Conservation (phyloP, 2,888 invertebrate species). For the Halictus ligatus region DNA sequence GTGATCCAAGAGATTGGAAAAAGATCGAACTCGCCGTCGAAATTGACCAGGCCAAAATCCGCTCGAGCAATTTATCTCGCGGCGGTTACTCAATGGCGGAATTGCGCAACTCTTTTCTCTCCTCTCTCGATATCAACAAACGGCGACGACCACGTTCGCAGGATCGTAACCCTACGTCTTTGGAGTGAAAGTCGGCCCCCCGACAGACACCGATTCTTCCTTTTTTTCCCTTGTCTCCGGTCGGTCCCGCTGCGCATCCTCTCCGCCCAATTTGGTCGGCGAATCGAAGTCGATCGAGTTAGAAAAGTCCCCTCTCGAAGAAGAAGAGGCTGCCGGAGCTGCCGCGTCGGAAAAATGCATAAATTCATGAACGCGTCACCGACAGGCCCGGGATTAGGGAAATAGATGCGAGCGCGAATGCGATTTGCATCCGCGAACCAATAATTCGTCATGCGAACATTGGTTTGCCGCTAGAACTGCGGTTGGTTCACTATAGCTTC, state of each 20-base stretch:
- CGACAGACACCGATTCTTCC: constrained; percentile 30
- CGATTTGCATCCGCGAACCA: constrained; percentile 28
- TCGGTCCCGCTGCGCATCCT: not conserved
- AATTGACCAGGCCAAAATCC: constrained; percentile 14
- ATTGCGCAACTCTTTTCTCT: constrained; percentile 49
- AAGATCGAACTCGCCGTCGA: not conserved
- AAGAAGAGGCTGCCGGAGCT: not conserved
- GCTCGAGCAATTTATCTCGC: constrained; percentile 44
- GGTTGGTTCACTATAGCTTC: not conserved
- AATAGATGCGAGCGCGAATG: constrained; percentile 4
- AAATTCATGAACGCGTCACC: constrained; percentile 47
- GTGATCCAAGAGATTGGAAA: not conserved
- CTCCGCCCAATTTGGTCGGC: constrained; percentile 36
- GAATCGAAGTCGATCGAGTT: constrained; percentile 23
- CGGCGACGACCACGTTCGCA: constrained; percentile 3
- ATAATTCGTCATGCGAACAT: not conserved
- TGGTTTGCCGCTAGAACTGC: not conserved
- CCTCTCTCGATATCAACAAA: constrained; percentile 47
- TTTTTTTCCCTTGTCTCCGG: not conserved
- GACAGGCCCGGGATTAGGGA: constrained; percentile 27
- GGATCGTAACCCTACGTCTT: constrained; percentile 63
- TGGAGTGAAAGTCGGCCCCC: constrained; percentile 65
- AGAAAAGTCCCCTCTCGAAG: constrained; percentile 20
- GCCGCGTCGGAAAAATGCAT: constrained; percentile 36
- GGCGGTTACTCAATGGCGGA: constrained; percentile 50